Base-by-base conservation (phyloP, 2,888 invertebrate genomes). In the Lamproptera curius region DNA sequence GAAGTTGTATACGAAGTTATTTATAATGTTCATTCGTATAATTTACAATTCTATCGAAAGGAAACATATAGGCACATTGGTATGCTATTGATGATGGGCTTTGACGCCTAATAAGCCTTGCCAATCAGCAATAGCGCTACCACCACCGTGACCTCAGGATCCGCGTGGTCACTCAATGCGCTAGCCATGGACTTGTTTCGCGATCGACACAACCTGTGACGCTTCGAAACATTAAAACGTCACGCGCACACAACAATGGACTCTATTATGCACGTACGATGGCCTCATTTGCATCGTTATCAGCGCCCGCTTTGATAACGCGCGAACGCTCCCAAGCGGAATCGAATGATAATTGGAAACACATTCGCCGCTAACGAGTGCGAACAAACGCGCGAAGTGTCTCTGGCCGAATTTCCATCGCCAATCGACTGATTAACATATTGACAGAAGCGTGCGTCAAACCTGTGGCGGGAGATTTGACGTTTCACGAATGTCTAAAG, bases 131-230 rank as follows among this genome's bases (percentile, higher is more conserved):
- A 58, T 51, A 45, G 42, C 48, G 37, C 35, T 56, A 53, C 58
- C 65, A 66, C 66, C 62, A 70, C 76, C 73, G 61, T 76, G 78
- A 76, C 74, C 73, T 66, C 63, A 53, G 66, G 70, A 67, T 70
- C 65, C 62, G 60, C 68, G 67, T 69, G 72, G 75, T 65, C 69
- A 67, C 61, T 62, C 64, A 63, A 64, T 69, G 70, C 69, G 61
- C 70, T 73, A 76, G 58, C 80, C 76, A 76, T 78, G 76, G 76
- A 79, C 74, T 75, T 76, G 76, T 76, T 76, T 74, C 63, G 62
- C 71, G 70, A 71, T 65, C 58, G 62, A 59, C 67, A 63, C 65
- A 58, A 62, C 50, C 61, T 47, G 48, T 39, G 47, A 56, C 49
- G 49, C 43, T 44, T 44, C 47, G 49, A 36, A 42, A 23, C n/a